Conservation (phyloP, 2,113 vertebrate genomes). For the Bostrychus sinensis region DNA sequence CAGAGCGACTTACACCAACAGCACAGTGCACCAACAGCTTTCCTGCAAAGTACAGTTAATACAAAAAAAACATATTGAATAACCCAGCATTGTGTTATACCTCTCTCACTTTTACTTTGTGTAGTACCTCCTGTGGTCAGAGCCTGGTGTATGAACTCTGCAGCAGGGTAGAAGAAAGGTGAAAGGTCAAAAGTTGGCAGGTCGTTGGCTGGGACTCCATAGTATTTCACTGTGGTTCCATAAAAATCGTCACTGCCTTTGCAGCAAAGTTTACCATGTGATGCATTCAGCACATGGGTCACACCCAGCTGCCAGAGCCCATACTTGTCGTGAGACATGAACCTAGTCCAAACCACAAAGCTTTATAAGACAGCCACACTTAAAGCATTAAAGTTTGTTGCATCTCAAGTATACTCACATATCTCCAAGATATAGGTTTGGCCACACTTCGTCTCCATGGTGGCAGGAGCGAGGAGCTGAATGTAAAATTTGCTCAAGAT, state of each 20-base stretch:
- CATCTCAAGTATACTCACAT: constrained; percentile 81
- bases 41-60: constrained; percentile 63
- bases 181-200: constrained; percentile 91
- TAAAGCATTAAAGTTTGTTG: neutral
- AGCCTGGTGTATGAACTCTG: constrained; percentile 88
- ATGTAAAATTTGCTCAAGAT: constrained; percentile 85
- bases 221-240: constrained; percentile 86
- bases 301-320: constrained; percentile 78
- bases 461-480: constrained; percentile 82
- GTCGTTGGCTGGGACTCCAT: constrained; percentile 89
- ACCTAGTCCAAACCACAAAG: constrained; percentile 57
- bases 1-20: constrained; percentile 85
- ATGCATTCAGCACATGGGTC: constrained; percentile 79
- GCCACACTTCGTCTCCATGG: constrained; percentile 92
- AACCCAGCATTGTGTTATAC: no score
- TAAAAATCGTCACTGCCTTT: constrained; percentile 90
- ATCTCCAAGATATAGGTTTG: constrained; percentile 90
- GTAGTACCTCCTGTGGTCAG: constrained; percentile 87
- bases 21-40: constrained; percentile 86
- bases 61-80: constrained; percentile 1
- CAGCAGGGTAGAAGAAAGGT: constrained; percentile 88
- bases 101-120: no score
- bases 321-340: constrained; percentile 77
- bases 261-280: constrained; percentile 85
- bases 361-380: neutral